Percentiles rank a stretch among this genome's conserved stretches.
These are phyloP conservation scores for Operophtera brumata DNA, from an alignment of 2,888 invertebrate species.

Conservation along the genomic window DNA sequence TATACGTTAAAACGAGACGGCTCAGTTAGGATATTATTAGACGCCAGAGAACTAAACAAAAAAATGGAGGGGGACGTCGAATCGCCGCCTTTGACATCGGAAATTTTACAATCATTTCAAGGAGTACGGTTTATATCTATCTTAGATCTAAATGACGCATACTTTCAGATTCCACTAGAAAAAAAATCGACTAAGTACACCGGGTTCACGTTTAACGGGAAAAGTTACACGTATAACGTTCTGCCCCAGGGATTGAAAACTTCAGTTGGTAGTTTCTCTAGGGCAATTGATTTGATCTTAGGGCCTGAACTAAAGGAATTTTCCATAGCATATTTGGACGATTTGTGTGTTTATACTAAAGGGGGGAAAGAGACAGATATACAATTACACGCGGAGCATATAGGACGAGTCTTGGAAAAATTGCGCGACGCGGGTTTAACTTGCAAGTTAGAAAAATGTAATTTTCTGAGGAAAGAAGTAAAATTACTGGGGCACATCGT, in stretches of 20 bases:
- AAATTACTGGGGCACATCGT: background rate
- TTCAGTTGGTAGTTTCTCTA: too few relatives aligned
- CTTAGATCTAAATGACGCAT: slow-evolving; percentile 2
- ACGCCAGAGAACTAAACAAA: slow-evolving; percentile 1
- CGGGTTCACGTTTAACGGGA: too few relatives aligned
- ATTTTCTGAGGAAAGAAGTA: too few relatives aligned
- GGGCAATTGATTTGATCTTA: too few relatives aligned
- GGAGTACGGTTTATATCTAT: slow-evolving; percentile 5
- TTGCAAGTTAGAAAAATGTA: background rate
- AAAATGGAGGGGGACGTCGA: background rate
- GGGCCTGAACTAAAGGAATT: too few relatives aligned
- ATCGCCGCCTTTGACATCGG: background rate
- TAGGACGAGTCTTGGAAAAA: background rate
- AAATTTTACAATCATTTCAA: slow-evolving; percentile 6
- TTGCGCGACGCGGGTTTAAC: background rate
- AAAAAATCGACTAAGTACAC: background rate
- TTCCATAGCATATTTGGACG: background rate
- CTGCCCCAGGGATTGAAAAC: too few relatives aligned
- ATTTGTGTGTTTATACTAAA: background rate
- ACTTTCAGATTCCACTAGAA: background rate
- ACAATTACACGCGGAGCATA: background rate
- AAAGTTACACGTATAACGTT: too few relatives aligned
- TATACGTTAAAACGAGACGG: slow-evolving; percentile 1
- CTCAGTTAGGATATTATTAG: background rate
- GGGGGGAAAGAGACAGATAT: background rate